These are phyloP conservation scores for Tympanoctomys barrerae DNA, from an alignment of 2,797 vertebrate species.

Conservation along the genomic window DNA sequence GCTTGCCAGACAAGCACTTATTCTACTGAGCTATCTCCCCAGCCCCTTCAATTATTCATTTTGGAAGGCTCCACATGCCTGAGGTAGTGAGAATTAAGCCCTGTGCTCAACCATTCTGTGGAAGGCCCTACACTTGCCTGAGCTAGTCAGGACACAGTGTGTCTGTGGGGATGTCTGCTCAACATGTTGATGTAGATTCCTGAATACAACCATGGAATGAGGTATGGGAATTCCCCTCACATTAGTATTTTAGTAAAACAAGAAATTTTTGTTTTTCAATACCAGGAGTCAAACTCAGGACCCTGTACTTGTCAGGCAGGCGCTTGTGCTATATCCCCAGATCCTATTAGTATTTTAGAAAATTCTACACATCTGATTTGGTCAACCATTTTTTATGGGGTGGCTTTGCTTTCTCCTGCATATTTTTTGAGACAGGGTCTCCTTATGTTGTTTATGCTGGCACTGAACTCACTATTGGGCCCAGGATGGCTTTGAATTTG, in stretches of 20 bases:
- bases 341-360: neutral
- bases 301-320: too few relatives aligned
- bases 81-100: too few relatives aligned
- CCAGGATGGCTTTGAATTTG: neutral
- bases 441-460: neutral
- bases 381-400: neutral
- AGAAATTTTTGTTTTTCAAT: too few relatives aligned
- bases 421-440: neutral
- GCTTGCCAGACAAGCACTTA: too few relatives aligned
- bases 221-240: neutral
- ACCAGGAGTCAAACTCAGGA: too few relatives aligned
- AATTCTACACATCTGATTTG: neutral
- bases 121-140: neutral
- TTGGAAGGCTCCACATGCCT: too few relatives aligned
- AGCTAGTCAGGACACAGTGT: neutral
- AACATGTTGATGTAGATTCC: neutral
- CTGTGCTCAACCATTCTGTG: neutral
- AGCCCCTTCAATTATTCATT: too few relatives aligned
- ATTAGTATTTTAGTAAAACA: neutral
- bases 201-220: neutral
- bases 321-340: too few relatives aligned
- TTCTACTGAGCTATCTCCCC: too few relatives aligned
- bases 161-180: neutral
- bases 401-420: neutral
- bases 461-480: neutral